These are phyloP conservation scores for Pyrgus malvae DNA, from an alignment of 2,888 invertebrate species.

Conservation along the genomic window DNA sequence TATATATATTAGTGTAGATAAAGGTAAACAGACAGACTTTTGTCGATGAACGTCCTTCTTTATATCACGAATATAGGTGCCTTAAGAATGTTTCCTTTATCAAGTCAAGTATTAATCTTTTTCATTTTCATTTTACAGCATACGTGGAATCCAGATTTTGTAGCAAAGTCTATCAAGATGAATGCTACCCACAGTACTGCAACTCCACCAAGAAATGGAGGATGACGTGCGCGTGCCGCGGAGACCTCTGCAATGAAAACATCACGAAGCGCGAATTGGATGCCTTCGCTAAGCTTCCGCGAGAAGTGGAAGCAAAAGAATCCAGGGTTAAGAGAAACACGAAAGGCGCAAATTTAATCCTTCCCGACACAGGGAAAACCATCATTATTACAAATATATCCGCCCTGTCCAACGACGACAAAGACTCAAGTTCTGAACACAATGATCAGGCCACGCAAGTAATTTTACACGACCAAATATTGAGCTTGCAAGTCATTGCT, in stretches of 20 bases:
- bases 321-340: conserved; percentile 17
- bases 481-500: conserved; percentile 7
- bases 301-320: conserved; percentile 24
- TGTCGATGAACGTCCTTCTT: too few relatives aligned
- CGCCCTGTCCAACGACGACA: background rate
- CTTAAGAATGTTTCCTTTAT: too few relatives aligned
- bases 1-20: too few relatives aligned
- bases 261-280: conserved; percentile 58
- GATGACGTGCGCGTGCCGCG: conserved; percentile 70
- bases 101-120: too few relatives aligned
- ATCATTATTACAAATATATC: conserved; percentile 15
- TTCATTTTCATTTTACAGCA: conserved; percentile 60
- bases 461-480: background rate
- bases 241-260: conserved; percentile 69
- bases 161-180: conserved; percentile 71
- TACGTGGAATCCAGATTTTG: conserved; percentile 68
- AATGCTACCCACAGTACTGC: conserved; percentile 69
- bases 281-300: conserved; percentile 53
- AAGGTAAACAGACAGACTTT: too few relatives aligned
- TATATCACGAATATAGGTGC: too few relatives aligned
- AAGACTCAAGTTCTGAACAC: background rate
- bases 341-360: background rate
- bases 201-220: conserved; percentile 67
- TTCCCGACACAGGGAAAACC: conserved; percentile 5
- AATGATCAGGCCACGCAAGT: background rate